Evolutionary conservation across 1,140 invertebrate species (phyloP), one percentile per base, ranked within the genome.

Genomic region (Thereuonema tuberculata): DNA sequence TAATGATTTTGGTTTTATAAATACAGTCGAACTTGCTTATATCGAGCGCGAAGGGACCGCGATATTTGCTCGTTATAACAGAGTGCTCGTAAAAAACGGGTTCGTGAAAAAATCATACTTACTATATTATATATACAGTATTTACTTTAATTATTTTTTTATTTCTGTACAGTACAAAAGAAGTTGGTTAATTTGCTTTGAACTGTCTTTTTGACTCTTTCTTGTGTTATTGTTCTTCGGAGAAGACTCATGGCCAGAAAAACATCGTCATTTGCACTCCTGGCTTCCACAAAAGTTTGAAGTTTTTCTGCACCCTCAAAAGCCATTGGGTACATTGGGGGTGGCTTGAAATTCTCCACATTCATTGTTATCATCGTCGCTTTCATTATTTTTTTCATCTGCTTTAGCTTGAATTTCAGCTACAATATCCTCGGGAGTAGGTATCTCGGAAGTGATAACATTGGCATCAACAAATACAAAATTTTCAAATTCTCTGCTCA

Each of bases 181-280:
- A 37, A 37, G 17, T 37, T 37, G 31, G 5, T 37, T 37, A 37
- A 37, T 37, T 37, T 37, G 31, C 31, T 37, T 37, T 37, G 31
- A 37, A 37, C 31, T 37, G 31, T 55, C n/a, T 49, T 48, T 27
- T 48, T 58, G 1, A 48, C 56, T 58, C 56, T 58, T 58, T 49
- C 23, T 27, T 58, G 43, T 58, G 24, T 49, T 27, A 58, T 48
- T 58, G 23, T 48, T 58, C 14, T 24, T 58, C 46, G 46, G 43
- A 58, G 43, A 58, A 48, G 56, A 49, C 23, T 27, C 56, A 58
- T 58, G 46, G 43, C 23, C 43, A 1, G 23, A 58, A 49, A 58
- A 48, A 58, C 43, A 58, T 58, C 24, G 23, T 58, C 43, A 58
- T 24, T 58, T 58, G 43, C 56, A 58, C 23, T 46, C 20, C 56